phyloP scores from a whole-genome alignment of 2,113 vertebrate genomes.

The Cricetomys ansorgei region DNA sequence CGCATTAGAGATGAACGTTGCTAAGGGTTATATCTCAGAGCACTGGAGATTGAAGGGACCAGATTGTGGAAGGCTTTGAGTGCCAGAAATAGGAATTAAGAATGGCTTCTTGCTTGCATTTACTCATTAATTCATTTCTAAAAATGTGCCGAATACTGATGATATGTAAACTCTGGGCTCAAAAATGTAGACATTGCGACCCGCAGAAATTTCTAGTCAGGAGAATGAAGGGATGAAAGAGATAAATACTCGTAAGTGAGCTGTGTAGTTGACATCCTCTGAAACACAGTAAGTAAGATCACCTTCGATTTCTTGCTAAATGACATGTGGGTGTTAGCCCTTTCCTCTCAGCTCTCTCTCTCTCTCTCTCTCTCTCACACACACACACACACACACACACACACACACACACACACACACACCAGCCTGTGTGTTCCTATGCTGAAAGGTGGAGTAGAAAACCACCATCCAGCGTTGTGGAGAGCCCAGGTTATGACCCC shows the following conservation, averaged over 20 bases:
- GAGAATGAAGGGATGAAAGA: not conserved
- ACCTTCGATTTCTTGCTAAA: not conserved
- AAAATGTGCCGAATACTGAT: not conserved
- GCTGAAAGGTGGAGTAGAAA: not conserved
- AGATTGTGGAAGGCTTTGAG: not conserved
- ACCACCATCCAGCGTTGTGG: not conserved
- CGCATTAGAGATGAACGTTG: not conserved
- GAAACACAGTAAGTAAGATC: not conserved
- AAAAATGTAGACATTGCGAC: not conserved
- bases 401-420: too few relatives aligned
- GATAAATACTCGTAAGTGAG: not conserved
- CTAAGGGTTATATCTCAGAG: not conserved
- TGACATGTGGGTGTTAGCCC: not conserved
- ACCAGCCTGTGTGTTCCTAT: not conserved
- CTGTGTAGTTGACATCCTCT: not conserved
- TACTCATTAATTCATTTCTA: constrained; percentile 26
- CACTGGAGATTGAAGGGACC: not conserved
- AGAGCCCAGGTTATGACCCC: not conserved
- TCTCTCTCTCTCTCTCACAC: too few relatives aligned
- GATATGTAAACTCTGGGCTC: not conserved
- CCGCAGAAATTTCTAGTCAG: too few relatives aligned
- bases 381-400: too few relatives aligned
- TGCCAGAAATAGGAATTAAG: not conserved
- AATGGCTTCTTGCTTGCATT: constrained; percentile 6
- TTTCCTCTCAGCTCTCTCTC: not conserved